These are phyloP conservation scores for Mugil cephalus DNA, from an alignment of 2,113 vertebrate genomes.

Conservation along the genomic window DNA sequence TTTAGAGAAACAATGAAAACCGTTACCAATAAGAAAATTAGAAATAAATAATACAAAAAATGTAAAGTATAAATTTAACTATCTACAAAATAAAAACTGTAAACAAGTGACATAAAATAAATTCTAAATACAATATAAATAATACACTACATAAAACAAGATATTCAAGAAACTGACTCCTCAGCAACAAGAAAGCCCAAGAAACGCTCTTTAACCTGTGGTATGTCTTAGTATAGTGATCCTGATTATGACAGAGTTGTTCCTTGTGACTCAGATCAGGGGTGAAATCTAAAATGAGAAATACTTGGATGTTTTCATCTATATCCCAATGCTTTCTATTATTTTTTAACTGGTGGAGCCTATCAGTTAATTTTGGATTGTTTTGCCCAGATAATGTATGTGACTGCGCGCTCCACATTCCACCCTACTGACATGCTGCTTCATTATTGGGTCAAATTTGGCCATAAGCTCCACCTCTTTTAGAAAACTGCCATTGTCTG, in stretches of 20 bases:
- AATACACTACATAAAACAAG: no score
- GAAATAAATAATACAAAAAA: no score
- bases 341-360: conserved; percentile 10
- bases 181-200: conserved; percentile 30
- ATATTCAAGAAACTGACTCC: no score
- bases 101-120: no score
- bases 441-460: not conserved
- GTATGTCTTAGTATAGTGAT: conserved; percentile 10
- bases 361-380: conserved; percentile 41
- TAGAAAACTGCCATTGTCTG: no score
- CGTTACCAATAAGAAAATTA: no score
- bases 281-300: conserved; percentile 38
- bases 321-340: conserved; percentile 5
- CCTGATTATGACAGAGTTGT: conserved; percentile 25
- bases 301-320: conserved; percentile 9
- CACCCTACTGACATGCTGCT: conserved; percentile 2
- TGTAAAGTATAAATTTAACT: no score
- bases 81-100: no score
- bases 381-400: not conserved
- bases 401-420: not conserved
- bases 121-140: no score
- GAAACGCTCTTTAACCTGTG: conserved; percentile 34
- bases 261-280: conserved; percentile 32
- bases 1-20: no score
- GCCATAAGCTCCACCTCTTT: no score